Base-by-base conservation (phyloP, 2,888 invertebrate genomes). In the Macropis europaea region DNA sequence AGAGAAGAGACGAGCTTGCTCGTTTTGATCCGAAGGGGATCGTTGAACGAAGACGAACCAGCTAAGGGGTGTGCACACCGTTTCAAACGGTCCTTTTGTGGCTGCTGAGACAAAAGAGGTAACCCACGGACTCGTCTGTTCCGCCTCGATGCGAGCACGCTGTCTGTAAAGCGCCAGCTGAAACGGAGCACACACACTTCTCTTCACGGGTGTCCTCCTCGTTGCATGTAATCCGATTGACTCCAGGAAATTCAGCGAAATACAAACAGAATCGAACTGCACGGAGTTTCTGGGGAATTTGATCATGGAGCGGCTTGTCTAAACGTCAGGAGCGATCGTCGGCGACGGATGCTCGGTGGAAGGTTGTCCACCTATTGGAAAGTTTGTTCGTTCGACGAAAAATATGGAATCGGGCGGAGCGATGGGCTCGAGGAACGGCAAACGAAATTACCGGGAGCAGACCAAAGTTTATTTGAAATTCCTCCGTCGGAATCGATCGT, bases 21-120 rank as follows among this genome's bases (percentile, higher is more conserved):
- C 64, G 50, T 64, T 64, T 70, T 50, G 64, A 71, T 64, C 50
- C 71, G 9, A 13, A 24, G 11, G n/a, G 48, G 60, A 62, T 57
- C 52, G 47, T 34, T 48, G 50, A 52, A 57, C 45, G 57, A 72
- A 69, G 63, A 62, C 26, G 70, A 45, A 60, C 42, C 32, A n/a
- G 56, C 17, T 40, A 56, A 60, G 45, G 70, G 70, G 45, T 28
- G 45, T 13, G 43, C 48, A 40, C 47, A 42, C 19, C 47, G 64
- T 70, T 70, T 60, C 7, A 73, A 64, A 71, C 73, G 64, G 40
- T 60, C 56, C 71, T 71, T 73, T 73, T 73, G 73, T 70, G 54
- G 11, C 38, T 17, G 24, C 5, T 28, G 38, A 56, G 60, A 73
- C 73, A 73, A 73, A 73, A 47, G 64, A 56, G 47, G 48, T 61